Evolutionary conservation across 2,113 vertebrate species (phyloP).

Genomic region (Zapus hudsonius): DNA sequence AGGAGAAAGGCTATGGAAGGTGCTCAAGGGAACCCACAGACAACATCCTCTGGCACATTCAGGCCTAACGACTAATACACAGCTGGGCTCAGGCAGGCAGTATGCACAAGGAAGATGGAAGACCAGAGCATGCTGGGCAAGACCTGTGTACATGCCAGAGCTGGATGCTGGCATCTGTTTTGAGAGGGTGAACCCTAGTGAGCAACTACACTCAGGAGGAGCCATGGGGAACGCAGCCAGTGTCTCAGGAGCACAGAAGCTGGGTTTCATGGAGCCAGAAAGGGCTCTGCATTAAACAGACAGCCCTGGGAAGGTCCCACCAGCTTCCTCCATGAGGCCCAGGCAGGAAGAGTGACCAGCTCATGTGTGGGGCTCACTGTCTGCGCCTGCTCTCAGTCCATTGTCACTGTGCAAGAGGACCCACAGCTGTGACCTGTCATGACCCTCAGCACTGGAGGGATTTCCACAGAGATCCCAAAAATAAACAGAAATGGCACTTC

Average conservation of each 20-base stretch:
- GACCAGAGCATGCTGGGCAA: accelerated
- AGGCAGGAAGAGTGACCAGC: accelerated
- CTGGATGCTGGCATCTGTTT: neutral
- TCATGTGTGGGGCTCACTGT: accelerated
- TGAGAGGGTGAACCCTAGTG: neutral
- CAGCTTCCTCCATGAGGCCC: neutral
- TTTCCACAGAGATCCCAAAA: neutral
- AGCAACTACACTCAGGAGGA: neutral
- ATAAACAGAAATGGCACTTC: neutral
- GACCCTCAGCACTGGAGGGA: accelerated
- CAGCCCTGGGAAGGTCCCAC: neutral
- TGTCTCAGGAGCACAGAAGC: no score
- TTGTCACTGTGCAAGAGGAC: accelerated
- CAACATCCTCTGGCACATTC: accelerated
- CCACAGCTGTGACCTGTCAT: neutral
- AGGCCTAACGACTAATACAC: neutral
- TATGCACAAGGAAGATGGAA: accelerated
- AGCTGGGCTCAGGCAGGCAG: neutral
- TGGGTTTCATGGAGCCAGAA: accelerated
- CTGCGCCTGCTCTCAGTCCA: neutral
- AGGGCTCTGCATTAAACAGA: no score
- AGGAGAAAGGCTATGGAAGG: neutral
- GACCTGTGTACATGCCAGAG: neutral
- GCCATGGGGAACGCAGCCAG: accelerated
- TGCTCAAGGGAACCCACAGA: neutral